Evolutionary conservation across 64 coral and sea anemone species (phyloP).

Genomic region (Montipora foliosa): DNA sequence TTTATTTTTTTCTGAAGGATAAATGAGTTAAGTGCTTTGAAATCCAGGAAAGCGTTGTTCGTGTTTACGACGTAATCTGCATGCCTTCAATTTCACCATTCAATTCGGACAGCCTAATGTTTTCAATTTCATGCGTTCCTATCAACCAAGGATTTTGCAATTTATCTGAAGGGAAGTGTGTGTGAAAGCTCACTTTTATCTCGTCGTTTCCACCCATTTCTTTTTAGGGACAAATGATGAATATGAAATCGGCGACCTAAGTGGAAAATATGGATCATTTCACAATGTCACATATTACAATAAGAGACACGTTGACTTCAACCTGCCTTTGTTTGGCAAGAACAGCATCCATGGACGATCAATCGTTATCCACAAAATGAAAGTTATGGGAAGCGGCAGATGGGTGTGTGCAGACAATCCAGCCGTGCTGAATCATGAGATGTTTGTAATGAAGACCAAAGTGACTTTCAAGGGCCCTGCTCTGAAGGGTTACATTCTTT

Average conservation of each 20-base stretch:
- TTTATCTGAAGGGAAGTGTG: no score
- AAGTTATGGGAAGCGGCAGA: conserved; percentile 55
- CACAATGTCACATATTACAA: conserved; percentile 25
- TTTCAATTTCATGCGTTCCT: no score
- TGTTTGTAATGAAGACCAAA: conserved; percentile 57
- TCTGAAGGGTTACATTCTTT: conserved; percentile 46
- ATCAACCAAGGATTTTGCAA: no score
- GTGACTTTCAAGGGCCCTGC: conserved; percentile 51
- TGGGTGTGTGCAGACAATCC: conserved; percentile 84
- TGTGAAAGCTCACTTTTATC: neutral
- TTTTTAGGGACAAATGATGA: conserved; percentile 80
- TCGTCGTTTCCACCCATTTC: neutral
- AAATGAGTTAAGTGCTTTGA: no score
- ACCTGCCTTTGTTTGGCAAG: conserved; percentile 89
- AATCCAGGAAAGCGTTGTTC: no score
- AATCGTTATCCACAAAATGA: conserved; percentile 80
- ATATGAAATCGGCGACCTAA: conserved; percentile 91
- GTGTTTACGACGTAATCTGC: no score
- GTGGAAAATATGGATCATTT: conserved; percentile 84
- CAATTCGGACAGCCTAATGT: no score
- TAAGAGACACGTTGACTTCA: conserved; percentile 54
- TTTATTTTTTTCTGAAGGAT: no score
- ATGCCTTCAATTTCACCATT: no score
- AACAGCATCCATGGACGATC: conserved; percentile 88
- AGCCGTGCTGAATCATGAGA: neutral